Evolutionary conservation across 2,113 vertebrate genomes (phyloP), one percentile per base, ranked within the genome.

Genomic region (Ploceus nigricollis): DNA sequence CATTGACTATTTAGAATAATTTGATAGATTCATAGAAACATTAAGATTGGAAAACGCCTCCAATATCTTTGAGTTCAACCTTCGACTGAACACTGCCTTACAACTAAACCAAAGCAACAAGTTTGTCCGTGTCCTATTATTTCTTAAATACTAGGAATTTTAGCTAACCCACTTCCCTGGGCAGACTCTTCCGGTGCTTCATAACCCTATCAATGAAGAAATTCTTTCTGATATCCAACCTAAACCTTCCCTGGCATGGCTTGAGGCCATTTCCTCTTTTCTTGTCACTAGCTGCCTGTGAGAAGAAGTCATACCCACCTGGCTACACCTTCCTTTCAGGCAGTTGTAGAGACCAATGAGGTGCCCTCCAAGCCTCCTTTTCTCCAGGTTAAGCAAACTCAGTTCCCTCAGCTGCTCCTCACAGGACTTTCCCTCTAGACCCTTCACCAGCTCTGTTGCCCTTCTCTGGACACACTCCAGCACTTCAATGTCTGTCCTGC

Each of bases 51-150:
- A 90, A 60, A 76, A 63, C 15, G 56, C 5, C 8, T 69, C 14
- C 40, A 76, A 2, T 14, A 54, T 27, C 15, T 47, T 47, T 1
- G 11, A 35, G 12, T 70, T 69, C 35, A 50, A 6, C 48, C 18
- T 48, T 69, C 0, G 0, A 54, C 30, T 54, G 56, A 77, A 33
- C 12, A 28, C 7, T 0, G 0, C 7, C 48, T 35, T 63, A 48
- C 31, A 42, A 24, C 7, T 33, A 83, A 63, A 70, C 15, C 42
- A 56, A 48, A 48, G 35, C 10, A 70, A 19, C 28, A 56, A 27
- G 3, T 33, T 10, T 61, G 58, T 28, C 30, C 25, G 16, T 16
- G 31, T 48, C 18, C 30, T 19, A 13, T 42, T 4, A 45, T 63
- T 69, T 63, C 25, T 28, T 61, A 22, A 76, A 28, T 35, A 33